Base-by-base conservation (phyloP, 2,888 invertebrate genomes). In the Macrophya alboannulata region DNA sequence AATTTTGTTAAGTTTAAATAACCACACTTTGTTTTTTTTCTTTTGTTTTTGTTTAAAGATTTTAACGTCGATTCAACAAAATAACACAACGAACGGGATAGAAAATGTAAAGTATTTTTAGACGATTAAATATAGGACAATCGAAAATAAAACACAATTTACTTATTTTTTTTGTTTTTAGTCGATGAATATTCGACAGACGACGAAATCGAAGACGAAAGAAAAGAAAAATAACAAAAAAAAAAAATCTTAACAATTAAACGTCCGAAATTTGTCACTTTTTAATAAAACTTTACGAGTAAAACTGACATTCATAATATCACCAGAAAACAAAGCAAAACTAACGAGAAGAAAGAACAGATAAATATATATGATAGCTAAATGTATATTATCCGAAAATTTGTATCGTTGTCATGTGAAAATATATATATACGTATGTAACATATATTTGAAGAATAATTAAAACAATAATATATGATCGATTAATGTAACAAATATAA, bases 191-290 rank as follows among this genome's bases (percentile, higher is more conserved):
- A 21, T 65, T 77, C n/a, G 71, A 25, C 59, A 55, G 9, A n/a
- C 43, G 25, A 25, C 4, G 25, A 21, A 31, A 1, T 9, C 10
- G 9, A 15, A 40, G 71, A 6, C 40, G 15, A n/a, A 10, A 25
- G 4, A 17, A 25, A 51, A 17, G 8, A n/a, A 59, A 55, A 65
- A 31, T n/a, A 59, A 71, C 21, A 12, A 65, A 48, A 25, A 84
- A 51, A 79, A 79, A 74, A 3, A 21, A 74, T 25, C 84, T 79
- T 82, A 68, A 59, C 87, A 87, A 88, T 89, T 86, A 88, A 59
- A 86, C 91, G 91, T 92, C 92, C 92, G 91, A 90, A 89, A 90
- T 84, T 89, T 90, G 87, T 91, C 92, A 91, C 93, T 90, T 86
- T 88, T 31, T 82, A 87, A 87, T 65, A 87, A 86, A 85, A 89